Percentiles rank a stretch among this genome's conserved stretches.
Conservation (phyloP, 2,797 vertebrate species). For the Vipera ursinii region DNA sequence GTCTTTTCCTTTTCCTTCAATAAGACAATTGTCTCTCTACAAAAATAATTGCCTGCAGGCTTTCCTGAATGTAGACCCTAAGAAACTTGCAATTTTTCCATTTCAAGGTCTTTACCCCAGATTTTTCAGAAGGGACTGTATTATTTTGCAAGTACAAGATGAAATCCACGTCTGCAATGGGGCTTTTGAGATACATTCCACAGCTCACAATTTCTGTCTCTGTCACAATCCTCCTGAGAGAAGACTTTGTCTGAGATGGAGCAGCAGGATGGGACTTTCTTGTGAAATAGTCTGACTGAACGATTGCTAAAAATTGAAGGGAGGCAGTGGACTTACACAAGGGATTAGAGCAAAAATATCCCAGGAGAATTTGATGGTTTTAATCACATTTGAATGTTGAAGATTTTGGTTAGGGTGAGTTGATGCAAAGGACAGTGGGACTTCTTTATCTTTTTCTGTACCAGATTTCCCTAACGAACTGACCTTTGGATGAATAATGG, state of each 20-base stretch:
- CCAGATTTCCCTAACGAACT: not conserved
- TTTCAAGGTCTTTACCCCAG: constrained; percentile 14
- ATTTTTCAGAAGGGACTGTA: constrained; percentile 16
- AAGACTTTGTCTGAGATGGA: constrained; percentile 23
- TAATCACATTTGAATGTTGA: not conserved
- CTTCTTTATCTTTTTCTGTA: not conserved
- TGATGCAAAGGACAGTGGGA: not conserved
- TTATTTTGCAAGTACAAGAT: constrained; percentile 43
- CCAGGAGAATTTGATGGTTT: not conserved
- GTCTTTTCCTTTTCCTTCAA: not conserved
- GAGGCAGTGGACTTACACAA: not conserved
- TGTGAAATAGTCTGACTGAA: constrained; percentile 28
- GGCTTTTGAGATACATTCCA: constrained; percentile 33
- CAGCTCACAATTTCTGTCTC: constrained; percentile 29
- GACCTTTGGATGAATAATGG: not conserved
- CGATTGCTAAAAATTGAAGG: constrained; percentile 44
- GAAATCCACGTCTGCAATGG: constrained; percentile 29
- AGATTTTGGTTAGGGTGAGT: not conserved
- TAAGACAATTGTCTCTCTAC: not conserved
- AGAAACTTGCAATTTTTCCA: not conserved
- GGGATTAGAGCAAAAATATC: not conserved
- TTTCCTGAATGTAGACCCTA: not conserved
- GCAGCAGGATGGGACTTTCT: constrained; percentile 22
- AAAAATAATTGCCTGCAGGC: not conserved
- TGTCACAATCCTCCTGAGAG: constrained; percentile 50